Conservation (phyloP, 23 tunicate genomes). For the Trididemnum miniatum region DNA sequence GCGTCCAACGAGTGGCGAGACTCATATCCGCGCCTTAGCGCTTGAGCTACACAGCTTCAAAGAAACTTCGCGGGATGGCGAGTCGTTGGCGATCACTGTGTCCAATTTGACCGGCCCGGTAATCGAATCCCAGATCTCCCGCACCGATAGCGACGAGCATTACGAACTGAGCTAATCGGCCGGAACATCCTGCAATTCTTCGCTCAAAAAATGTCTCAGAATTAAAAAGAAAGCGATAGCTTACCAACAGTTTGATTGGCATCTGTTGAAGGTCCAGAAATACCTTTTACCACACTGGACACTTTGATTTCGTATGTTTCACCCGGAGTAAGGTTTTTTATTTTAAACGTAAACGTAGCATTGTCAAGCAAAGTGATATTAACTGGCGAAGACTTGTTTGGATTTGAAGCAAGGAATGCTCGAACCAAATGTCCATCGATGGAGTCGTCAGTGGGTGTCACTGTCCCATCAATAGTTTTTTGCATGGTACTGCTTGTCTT, state of each 20-base stretch:
- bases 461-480: neutral
- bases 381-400: neutral
- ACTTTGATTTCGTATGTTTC: neutral
- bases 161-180: too few species aligned
- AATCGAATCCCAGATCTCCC: too few species aligned
- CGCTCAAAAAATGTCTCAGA: neutral
- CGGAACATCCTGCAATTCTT: too few species aligned
- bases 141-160: too few species aligned
- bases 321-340: conserved; percentile 16
- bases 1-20: too few species aligned
- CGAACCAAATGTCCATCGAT: neutral
- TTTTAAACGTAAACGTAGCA: neutral
- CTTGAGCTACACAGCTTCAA: too few species aligned
- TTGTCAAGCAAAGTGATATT: neutral
- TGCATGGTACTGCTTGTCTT: neutral
- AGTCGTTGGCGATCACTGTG: too few species aligned
- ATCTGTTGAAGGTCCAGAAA: neutral
- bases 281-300: neutral
- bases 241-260: conserved; percentile 24
- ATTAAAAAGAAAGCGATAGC: neutral
- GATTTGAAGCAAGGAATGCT: neutral
- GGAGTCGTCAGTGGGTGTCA: neutral
- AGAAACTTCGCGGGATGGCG: too few species aligned
- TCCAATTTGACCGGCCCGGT: too few species aligned
- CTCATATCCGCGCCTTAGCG: too few species aligned